These are phyloP conservation scores for Lasioglossum marginatum DNA, from an alignment of 2,888 invertebrate genomes.

Conservation along the genomic window DNA sequence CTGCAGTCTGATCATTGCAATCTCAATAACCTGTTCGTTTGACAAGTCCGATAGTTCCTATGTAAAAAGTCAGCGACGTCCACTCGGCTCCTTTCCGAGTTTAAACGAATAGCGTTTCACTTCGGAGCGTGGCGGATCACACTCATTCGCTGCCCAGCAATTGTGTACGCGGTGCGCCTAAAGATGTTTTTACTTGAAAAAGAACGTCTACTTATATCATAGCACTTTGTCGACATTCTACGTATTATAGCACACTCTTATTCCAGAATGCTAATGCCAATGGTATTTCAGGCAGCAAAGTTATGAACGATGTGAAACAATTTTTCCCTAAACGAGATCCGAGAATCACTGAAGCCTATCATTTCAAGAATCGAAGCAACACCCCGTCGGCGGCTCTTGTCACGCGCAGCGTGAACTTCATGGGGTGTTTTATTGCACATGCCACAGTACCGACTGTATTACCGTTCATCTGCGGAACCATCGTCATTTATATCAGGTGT, in stretches of 20 bases:
- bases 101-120: too few relatives aligned
- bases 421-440: constrained; percentile 29
- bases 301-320: background rate
- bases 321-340: background rate
- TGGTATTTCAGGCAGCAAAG: background rate
- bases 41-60: too few relatives aligned
- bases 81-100: too few relatives aligned
- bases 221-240: background rate
- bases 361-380: background rate
- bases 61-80: too few relatives aligned
- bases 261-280: background rate
- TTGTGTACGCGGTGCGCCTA: too few relatives aligned
- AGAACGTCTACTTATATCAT: background rate
- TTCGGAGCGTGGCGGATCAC: too few relatives aligned
- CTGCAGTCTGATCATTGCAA: background rate
- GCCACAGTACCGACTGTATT: constrained; percentile 24
- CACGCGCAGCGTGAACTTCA: constrained; percentile 30
- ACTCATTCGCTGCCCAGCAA: too few relatives aligned
- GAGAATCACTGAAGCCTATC: constrained; percentile 13
- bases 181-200: background rate
- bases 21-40: background rate
- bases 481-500: constrained; percentile 47
- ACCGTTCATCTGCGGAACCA: constrained; percentile 37
- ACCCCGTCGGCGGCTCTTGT: constrained; percentile 5
- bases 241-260: background rate